These are phyloP conservation scores for Chiridota heheva DNA, from an alignment of 35 echinoderm and acorn worm species.

Conservation along the genomic window DNA sequence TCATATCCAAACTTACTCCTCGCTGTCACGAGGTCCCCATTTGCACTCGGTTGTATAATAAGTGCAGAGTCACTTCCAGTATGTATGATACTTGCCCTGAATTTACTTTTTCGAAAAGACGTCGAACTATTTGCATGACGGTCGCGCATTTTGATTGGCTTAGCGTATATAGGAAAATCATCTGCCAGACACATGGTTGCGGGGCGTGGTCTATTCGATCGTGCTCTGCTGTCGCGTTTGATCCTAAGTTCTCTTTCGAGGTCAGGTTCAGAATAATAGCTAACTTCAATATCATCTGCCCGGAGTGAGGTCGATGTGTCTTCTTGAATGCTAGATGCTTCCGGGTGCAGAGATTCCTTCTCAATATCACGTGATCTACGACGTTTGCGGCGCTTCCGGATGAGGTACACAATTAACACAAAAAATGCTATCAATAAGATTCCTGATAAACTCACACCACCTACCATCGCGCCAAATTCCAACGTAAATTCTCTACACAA, in stretches of 20 bases:
- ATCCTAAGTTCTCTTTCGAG: not conserved
- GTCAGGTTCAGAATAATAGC: not conserved
- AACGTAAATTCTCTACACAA: not conserved
- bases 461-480: not conserved
- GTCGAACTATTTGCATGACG: too few relatives aligned
- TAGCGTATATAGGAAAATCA: slow-evolving; percentile 78
- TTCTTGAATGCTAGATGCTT: not conserved
- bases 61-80: too few relatives aligned
- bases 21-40: too few relatives aligned
- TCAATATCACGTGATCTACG: not conserved
- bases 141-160: slow-evolving; percentile 66
- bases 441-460: too few relatives aligned
- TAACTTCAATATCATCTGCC: not conserved
- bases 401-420: too few relatives aligned
- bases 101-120: too few relatives aligned
- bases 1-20: too few relatives aligned
- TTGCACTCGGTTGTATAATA: too few relatives aligned
- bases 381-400: not conserved
- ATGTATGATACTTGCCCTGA: too few relatives aligned
- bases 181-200: slow-evolving; percentile 20
- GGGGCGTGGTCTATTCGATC: slow-evolving; percentile 1
- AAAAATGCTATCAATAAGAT: too few relatives aligned
- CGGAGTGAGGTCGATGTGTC: not conserved
- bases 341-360: not conserved
- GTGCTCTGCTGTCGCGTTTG: slow-evolving; percentile 15